phyloP scores from a whole-genome alignment of 2,113 vertebrate species.

The Nannospalax galili region DNA sequence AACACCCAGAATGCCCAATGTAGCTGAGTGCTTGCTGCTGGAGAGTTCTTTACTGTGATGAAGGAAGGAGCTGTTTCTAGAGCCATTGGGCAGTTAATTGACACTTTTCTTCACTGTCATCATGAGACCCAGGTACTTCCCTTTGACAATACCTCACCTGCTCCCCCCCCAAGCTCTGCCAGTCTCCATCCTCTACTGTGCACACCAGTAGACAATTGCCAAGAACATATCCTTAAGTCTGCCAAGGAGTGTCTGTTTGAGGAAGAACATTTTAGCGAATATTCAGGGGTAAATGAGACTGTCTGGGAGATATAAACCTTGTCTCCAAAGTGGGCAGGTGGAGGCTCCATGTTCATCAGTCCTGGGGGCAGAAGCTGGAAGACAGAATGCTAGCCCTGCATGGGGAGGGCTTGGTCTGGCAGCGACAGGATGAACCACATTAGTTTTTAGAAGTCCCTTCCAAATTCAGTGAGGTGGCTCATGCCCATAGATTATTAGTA shows the following conservation, averaged over 20 bases:
- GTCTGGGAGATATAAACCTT: background rate
- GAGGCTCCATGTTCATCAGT: background rate
- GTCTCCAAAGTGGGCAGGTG: background rate
- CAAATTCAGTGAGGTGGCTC: background rate
- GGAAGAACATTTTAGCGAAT: background rate
- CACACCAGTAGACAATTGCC: conserved; percentile 40
- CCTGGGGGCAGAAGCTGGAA: accelerated
- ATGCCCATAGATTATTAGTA: too few species aligned
- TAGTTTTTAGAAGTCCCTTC: background rate
- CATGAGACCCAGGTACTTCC: conserved; percentile 61
- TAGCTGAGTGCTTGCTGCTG: background rate
- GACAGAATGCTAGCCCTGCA: background rate
- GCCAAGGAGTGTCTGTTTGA: conserved; percentile 48
- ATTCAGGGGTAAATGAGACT: background rate
- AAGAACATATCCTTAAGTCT: conserved; percentile 39
- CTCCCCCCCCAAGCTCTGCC: conserved; percentile 14
- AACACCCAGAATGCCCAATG: background rate
- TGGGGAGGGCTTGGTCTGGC: background rate
- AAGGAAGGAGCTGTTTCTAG: background rate
- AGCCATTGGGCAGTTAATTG: background rate
- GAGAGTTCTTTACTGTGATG: background rate
- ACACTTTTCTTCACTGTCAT: background rate
- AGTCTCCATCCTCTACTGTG: conserved; percentile 41
- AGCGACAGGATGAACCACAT: background rate
- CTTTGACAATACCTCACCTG: conserved; percentile 56